Conservation (phyloP, 2,797 vertebrate genomes). For the Manis crassicaudata region DNA sequence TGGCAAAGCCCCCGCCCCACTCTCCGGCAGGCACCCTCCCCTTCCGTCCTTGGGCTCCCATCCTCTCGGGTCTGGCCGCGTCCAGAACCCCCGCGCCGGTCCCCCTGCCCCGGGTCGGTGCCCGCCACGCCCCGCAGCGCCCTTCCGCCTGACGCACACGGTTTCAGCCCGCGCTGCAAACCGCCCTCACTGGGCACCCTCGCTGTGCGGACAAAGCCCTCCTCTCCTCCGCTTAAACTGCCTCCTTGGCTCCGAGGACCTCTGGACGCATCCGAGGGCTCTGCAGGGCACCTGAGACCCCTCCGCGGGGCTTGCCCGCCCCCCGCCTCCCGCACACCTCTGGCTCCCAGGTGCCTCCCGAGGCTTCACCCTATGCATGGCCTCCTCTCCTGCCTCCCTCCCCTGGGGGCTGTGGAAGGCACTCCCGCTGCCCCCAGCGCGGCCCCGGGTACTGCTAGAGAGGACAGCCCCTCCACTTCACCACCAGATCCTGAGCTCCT, state of each 20-base stretch:
- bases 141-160: fast-evolving
- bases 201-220: fast-evolving
- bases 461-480: too few relatives aligned
- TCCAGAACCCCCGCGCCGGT: background rate
- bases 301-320: too few relatives aligned
- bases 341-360: too few relatives aligned
- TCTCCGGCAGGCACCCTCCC: background rate
- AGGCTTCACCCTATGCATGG: too few relatives aligned
- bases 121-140: fast-evolving
- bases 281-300: background rate
- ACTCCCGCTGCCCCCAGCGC: background rate
- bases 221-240: too few relatives aligned
- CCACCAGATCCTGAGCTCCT: background rate
- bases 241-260: background rate
- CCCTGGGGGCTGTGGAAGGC: too few relatives aligned
- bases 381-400: background rate
- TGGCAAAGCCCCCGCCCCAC: background rate
- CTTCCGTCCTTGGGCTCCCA: background rate
- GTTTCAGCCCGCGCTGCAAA: fast-evolving
- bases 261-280: background rate
- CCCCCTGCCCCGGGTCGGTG: background rate
- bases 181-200: fast-evolving
- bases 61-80: background rate
- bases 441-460: background rate
- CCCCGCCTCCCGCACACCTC: too few relatives aligned